phyloP scores from a whole-genome alignment of 2,113 vertebrate genomes.

The Crocuta crocuta region DNA sequence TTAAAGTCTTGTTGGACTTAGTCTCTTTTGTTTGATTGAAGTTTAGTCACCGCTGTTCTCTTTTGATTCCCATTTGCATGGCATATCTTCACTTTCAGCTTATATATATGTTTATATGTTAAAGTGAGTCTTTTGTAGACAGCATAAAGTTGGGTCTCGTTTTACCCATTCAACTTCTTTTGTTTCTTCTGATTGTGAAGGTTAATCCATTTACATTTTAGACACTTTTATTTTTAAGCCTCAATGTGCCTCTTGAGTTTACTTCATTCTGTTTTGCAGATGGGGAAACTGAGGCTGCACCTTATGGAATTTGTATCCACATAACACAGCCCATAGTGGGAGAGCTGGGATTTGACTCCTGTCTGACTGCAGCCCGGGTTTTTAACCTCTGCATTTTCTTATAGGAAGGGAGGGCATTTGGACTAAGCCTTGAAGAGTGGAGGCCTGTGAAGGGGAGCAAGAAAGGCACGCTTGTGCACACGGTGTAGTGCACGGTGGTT shows the following conservation, averaged over 20 bases:
- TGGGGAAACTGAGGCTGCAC: neutral
- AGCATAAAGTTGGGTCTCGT: neutral
- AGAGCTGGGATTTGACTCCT: neutral
- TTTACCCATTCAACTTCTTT: neutral
- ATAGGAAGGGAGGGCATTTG: neutral
- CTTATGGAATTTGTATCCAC: neutral
- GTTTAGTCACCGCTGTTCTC: neutral
- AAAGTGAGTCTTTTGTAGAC: neutral
- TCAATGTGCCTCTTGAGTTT: neutral
- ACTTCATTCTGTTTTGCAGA: neutral
- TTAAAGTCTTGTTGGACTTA: neutral
- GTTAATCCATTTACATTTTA: neutral
- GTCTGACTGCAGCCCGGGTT: neutral
- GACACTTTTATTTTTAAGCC: constrained; percentile 16
- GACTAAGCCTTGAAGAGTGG: neutral
- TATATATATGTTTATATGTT: neutral
- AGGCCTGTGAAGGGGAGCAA: neutral
- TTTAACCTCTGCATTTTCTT: neutral
- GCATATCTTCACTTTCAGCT: neutral
- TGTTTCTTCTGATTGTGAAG: neutral
- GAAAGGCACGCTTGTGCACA: neutral
- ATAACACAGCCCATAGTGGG: neutral
- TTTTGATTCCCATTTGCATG: neutral
- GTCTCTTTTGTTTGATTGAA: neutral
- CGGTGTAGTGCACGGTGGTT: neutral